These are phyloP conservation scores for Sitta europaea DNA, from an alignment of 2,113 vertebrate species.

Conservation along the genomic window DNA sequence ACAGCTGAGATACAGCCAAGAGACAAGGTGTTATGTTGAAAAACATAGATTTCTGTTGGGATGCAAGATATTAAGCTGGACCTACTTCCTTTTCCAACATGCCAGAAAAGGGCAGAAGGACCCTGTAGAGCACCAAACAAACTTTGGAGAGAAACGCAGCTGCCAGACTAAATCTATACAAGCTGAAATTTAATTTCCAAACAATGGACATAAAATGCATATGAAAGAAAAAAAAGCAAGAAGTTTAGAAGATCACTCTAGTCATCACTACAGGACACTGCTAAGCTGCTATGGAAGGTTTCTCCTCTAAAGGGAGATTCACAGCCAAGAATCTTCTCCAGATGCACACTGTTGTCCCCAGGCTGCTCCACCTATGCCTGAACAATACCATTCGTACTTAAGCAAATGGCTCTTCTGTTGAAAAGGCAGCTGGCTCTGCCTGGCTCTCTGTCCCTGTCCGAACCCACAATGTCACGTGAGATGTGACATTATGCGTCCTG, in stretches of 20 bases:
- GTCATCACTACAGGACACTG: background rate
- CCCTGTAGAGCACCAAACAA: background rate
- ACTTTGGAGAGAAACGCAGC: background rate
- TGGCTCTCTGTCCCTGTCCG: background rate
- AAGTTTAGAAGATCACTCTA: background rate
- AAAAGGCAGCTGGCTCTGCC: background rate
- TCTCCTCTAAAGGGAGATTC: background rate
- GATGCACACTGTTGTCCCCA: rapidly evolving
- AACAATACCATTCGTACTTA: background rate
- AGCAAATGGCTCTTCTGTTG: background rate
- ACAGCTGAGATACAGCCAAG: background rate
- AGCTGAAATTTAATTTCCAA: background rate
- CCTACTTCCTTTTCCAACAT: background rate
- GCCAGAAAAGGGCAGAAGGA: background rate
- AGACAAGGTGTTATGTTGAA: background rate
- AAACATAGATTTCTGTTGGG: background rate
- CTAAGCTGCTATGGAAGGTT: background rate
- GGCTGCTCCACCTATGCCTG: background rate
- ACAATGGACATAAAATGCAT: background rate
- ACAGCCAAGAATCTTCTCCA: background rate
- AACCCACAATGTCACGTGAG: rapidly evolving
- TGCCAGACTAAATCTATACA: background rate
- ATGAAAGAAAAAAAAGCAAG: background rate
- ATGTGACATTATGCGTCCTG: background rate
- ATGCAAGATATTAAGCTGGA: background rate